Evolutionary conservation across 2,797 vertebrate species (phyloP).

Genomic region (Enteromius viviparus): DNA sequence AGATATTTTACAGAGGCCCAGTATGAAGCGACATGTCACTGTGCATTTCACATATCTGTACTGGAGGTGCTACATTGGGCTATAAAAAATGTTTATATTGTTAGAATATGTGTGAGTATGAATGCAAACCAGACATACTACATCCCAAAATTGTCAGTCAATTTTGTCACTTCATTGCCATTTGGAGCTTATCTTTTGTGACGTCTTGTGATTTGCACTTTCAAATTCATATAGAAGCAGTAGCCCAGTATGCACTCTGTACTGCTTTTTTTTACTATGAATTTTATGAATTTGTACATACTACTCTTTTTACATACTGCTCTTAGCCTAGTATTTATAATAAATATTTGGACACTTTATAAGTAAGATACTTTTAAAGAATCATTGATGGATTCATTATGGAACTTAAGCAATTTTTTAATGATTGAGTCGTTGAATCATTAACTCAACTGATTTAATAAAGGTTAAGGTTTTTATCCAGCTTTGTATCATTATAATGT

Average conservation of each 20-base stretch:
- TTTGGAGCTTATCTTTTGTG: not conserved
- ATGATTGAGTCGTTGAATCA: slow-evolving; percentile 5
- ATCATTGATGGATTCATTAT: not conserved
- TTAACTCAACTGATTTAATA: not conserved
- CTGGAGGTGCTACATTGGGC: not conserved
- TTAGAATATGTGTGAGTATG: not conserved
- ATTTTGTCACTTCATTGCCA: not conserved
- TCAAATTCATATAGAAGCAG: not conserved
- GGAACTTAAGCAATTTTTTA: not conserved
- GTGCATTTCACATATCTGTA: not conserved
- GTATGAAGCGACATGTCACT: not conserved
- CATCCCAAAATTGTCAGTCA: not conserved
- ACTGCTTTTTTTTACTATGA: not conserved
- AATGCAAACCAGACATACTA: not conserved
- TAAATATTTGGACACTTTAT: not conserved
- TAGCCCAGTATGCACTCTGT: no score
- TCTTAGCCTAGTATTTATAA: not conserved
- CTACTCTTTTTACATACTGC: not conserved
- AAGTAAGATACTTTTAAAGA: not conserved
- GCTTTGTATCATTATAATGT: not conserved
- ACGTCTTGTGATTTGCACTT: not conserved
- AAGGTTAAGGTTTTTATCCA: not conserved
- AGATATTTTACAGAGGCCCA: not conserved
- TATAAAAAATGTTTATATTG: not conserved
- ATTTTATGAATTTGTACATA: not conserved